Evolutionary conservation across 2,888 invertebrate species (phyloP).

Genomic region (Dicyrtoma fusca): DNA sequence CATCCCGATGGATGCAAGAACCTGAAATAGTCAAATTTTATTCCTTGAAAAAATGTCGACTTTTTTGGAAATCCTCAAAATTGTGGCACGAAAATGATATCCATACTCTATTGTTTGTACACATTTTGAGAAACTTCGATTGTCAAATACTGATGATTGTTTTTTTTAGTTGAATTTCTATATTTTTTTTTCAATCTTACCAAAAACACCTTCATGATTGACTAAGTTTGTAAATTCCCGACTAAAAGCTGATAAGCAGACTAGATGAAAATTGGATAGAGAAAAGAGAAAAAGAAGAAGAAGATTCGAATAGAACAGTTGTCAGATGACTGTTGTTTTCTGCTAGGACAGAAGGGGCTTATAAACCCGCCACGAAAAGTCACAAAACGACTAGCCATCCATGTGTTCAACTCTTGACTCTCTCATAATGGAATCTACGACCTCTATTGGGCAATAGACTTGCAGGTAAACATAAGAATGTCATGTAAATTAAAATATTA

Average conservation of each 20-base stretch:
- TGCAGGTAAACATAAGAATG: constrained; percentile 27
- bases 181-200: constrained; percentile 24
- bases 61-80: not conserved
- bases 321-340: constrained; percentile 37
- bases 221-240: constrained; percentile 20
- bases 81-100: too few species aligned
- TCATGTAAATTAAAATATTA: constrained; percentile 40
- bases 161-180: not conserved
- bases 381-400: constrained; percentile 13
- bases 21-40: constrained; percentile 49
- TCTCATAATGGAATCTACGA: constrained; percentile 28
- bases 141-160: not conserved
- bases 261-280: constrained; percentile 20
- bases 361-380: constrained; percentile 36
- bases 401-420: not conserved
- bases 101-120: too few species aligned
- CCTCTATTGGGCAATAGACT: constrained; percentile 32
- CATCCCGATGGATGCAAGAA: constrained; percentile 58
- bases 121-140: not conserved
- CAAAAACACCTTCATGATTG: constrained; percentile 38
- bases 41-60: not conserved
- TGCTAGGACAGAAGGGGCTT: constrained; percentile 27
- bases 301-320: constrained; percentile 39
- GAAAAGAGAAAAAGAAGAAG: constrained; percentile 21
- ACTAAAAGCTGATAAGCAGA: constrained; percentile 20